A percentile compares a stretch with the other conserved stretches of the same genome.
These are phyloP conservation scores for Setophaga kirtlandii DNA, from an alignment of 2,113 vertebrate species.

Conservation along the genomic window DNA sequence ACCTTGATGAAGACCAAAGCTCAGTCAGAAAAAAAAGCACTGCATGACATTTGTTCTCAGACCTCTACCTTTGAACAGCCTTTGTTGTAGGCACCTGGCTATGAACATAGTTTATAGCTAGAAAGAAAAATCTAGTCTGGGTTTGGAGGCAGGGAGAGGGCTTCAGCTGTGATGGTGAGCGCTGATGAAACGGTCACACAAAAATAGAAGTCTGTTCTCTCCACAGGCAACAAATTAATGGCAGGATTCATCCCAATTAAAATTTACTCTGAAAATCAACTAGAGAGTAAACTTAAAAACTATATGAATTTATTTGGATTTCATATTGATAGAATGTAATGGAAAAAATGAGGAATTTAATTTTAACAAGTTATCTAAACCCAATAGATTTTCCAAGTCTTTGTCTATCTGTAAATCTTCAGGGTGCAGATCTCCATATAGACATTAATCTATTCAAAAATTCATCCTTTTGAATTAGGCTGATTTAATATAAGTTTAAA, in stretches of 20 bases:
- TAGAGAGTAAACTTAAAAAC: background rate
- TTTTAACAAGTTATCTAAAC: background rate
- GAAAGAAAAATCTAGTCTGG: background rate
- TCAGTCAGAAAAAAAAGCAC: constrained; percentile 52
- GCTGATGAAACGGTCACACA: background rate
- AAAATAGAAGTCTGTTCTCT: background rate
- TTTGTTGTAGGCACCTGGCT: constrained; percentile 45
- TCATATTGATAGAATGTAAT: background rate
- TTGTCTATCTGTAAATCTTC: background rate
- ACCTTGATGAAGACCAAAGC: constrained; percentile 73
- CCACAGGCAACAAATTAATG: background rate
- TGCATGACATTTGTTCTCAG: constrained; percentile 73
- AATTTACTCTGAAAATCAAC: background rate
- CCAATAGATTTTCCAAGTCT: constrained; percentile 8
- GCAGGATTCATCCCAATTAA: background rate
- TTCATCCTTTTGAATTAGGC: background rate
- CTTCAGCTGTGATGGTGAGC: background rate
- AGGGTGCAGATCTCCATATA: background rate
- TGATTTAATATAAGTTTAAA: background rate
- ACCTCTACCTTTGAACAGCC: constrained; percentile 43
- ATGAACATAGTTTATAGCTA: constrained; percentile 14
- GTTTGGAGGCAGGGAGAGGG: background rate
- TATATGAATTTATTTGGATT: background rate
- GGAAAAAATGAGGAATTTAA: background rate
- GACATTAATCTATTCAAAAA: background rate